Base-by-base conservation (phyloP, 2,113 vertebrate species). In the Eulacestoma nigropectus region DNA sequence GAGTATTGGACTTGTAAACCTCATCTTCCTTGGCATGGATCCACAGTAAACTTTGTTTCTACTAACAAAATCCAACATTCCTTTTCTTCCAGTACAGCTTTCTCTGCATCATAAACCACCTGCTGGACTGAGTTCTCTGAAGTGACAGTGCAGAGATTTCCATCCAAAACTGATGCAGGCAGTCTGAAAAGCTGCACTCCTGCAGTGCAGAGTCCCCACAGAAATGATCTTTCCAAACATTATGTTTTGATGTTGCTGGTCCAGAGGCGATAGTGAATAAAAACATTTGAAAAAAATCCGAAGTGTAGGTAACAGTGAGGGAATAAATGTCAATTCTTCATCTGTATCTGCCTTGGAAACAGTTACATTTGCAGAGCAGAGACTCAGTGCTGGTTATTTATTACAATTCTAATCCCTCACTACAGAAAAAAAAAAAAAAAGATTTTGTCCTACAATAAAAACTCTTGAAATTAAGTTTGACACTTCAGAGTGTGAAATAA, bases 21-120 rank as follows among this genome's bases (percentile, higher is more conserved):
- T 90, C 91, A 82, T 96, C 94, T 93, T 84, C 95, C 72, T 46
- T 96, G 95, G 95, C 93, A 59, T 8, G 32, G n/a, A 77, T 69
- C 90, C 93, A 93, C 17, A 1, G 85, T 90, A 72, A 90, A 93
- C 87, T 90, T 93, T 85, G 50, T 76, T 90, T 52, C 87, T 83
- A 0, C 85, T 80, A 35, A 91, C 42, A 93, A 91, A 96, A 93
- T 59, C 72, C 82, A 84, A 17, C 49, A 37, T 85, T 87, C 82
- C 19, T 67, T 47, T 81, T 41, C 72, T 78, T 18, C 74, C 59
- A 67, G 67, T 63, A 9, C 63, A 60, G 84, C 93, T 91, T 95
- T 88, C 67, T 93, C 55, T 0, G 69, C 89, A 84, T 87, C 95
- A 93, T 94, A 94, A 96, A 84, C 93, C 86, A 96, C 96, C 95